Base-by-base conservation (phyloP, 2,888 invertebrate species). In the Scaptomyza flava region DNA sequence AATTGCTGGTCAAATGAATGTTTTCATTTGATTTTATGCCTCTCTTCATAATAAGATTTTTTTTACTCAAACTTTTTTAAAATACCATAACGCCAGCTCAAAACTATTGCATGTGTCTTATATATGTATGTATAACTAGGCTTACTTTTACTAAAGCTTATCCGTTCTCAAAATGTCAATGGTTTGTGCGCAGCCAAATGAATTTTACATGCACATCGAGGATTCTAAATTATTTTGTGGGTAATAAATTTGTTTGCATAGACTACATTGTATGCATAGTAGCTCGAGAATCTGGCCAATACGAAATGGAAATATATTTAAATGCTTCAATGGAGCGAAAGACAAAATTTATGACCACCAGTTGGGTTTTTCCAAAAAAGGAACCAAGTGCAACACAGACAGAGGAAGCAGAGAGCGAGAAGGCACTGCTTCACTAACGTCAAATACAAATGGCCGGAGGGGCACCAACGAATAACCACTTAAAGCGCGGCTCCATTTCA, bases 281-380 rank as follows among this genome's bases (percentile, higher is more conserved):
- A 66, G 45, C 57, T 67, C 17, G 64, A 62, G 59, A 64, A 77
- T 63, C 61, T 65, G 51, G 48, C 27, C 36, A 59, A 61, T 68
- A 14, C 62, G 43, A 56, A 61, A 82, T 71, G 77, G 47, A 68
- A 86, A 83, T 71, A 68, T 68, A 82, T 82, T 72, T 75, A 85
- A 81, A 74, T 63, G 64, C 66, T 54, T 65, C 62, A 74, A 75
- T 70, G 65, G 45, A 65, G 59, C 68, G 43, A 56, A 50, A 58
- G 27, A 46, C 56, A 43, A 47, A 70, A 79, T 82, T 70, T 85
- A 79, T 85, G 80, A 41, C 62, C 68, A 59, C 46, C 61, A 54
- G 51, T 33, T 48, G 57, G 36, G 50, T 12, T 17, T 20, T 45
- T 12, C 20, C 6, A 6, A 6, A 36, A 12, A 50, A 33, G 12